Base-by-base conservation (phyloP, 2,888 invertebrate species). In the Calephelis perditalis region DNA sequence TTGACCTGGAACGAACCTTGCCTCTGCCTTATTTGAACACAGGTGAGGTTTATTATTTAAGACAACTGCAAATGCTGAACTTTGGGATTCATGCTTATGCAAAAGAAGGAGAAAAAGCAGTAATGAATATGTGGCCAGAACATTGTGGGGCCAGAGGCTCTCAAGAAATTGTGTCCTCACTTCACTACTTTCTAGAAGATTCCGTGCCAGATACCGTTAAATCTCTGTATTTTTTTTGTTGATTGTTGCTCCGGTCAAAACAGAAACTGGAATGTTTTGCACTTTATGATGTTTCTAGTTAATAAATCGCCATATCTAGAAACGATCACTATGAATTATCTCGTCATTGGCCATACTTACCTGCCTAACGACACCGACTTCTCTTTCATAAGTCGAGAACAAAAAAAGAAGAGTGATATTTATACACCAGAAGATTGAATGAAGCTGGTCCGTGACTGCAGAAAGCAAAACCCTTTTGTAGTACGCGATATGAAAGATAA, bases 261-360 rank as follows among this genome's bases (percentile, higher is more conserved):
- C 60, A 62, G 64, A 64, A 66, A 64, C 60, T 64, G 64, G 64
- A 66, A 66, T 61, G 59, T 66, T 62, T 66, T 63, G 15, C 66
- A 66, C 59, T 64, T 66, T 62, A 61, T 64, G 60, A 66, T 66
- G 62, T 65, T 62, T 59, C 52, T 59, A 52, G 65, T 65, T 60
- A 63, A 65, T 62, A 65, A 56, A 65, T 63, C 58, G 57, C 49
- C 63, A 59, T 57, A 63, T 65, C 63, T 65, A 63, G 61, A 65
- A 63, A 63, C 54, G 56, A 65, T 65, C 59, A 62, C 63, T 37
- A 61, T 63, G 60, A 26, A 65, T 44, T 63, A 60, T 63, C 65
- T 65, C 52, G 65, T 63, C 58, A 65, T 59, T 60, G 62, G 62
- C 64, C 64, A 62, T 59, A 60, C 61, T 62, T 65, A 63, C 65